Conservation (phyloP, 2,888 invertebrate genomes). For the Spodoptera exigua region DNA sequence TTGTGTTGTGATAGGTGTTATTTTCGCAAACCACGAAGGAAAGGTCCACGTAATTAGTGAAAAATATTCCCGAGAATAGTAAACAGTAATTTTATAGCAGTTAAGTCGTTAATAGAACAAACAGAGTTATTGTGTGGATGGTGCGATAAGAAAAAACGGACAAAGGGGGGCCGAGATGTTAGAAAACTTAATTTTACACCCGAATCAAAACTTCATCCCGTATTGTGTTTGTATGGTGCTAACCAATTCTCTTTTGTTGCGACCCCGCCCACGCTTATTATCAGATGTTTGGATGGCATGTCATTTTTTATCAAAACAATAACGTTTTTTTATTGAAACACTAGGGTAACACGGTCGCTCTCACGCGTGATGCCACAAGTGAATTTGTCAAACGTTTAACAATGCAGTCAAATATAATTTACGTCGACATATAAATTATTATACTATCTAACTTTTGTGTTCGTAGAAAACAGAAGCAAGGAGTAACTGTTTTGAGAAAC, state of each 20-base stretch:
- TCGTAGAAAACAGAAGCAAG: conserved; percentile 30
- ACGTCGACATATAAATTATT: conserved; percentile 75
- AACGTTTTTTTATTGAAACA: conserved; percentile 74
- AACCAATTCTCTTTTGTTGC: conserved; percentile 86
- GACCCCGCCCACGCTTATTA: conserved; percentile 86
- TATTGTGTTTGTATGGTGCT: conserved; percentile 84
- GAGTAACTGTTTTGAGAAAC: conserved; percentile 9
- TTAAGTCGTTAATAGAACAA: conserved; percentile 75
- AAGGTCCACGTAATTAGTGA: conserved; percentile 57
- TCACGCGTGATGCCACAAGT: conserved; percentile 71
- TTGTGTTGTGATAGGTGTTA: conserved; percentile 29
- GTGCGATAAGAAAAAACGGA: conserved; percentile 76
- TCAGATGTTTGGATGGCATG: conserved; percentile 86
- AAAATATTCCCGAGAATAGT: conserved; percentile 49
- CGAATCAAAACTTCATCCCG: conserved; percentile 81
- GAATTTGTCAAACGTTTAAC: conserved; percentile 78
- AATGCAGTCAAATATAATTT: conserved; percentile 75
- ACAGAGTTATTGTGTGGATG: conserved; percentile 74
- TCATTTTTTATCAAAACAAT: conserved; percentile 90
- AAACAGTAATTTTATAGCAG: conserved; percentile 71
- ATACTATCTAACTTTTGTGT: conserved; percentile 40
- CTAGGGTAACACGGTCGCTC: conserved; percentile 72
- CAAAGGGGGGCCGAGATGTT: conserved; percentile 73
- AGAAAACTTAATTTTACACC: conserved; percentile 88
- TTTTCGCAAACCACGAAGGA: conserved; percentile 61